Evolutionary conservation across 2,888 invertebrate species (phyloP).

Genomic region (Lasioglossum vierecki): DNA sequence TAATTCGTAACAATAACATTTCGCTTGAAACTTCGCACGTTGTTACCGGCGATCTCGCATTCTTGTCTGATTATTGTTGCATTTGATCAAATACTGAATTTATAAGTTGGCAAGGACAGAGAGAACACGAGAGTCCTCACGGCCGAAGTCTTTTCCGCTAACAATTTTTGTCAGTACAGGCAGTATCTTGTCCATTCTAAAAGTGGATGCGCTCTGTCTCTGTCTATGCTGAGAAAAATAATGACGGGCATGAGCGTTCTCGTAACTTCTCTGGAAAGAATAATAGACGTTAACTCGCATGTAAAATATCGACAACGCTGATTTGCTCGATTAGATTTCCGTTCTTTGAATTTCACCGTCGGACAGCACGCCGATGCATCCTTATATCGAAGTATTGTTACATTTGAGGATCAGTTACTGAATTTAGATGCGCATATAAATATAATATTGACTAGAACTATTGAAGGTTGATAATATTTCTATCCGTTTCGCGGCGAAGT

Average conservation of each 20-base stretch:
- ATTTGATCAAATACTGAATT: background rate
- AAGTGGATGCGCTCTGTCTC: too few species aligned
- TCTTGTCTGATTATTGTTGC: constrained; percentile 9
- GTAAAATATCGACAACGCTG: background rate
- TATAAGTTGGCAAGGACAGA: too few species aligned
- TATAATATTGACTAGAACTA: constrained; percentile 23
- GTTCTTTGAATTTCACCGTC: background rate
- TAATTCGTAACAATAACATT: background rate
- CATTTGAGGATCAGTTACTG: constrained; percentile 15
- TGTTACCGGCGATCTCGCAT: constrained; percentile 26
- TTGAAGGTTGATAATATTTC: constrained; percentile 22
- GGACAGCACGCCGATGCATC: background rate
- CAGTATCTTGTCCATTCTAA: too few species aligned
- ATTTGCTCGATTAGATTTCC: background rate
- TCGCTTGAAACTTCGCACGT: background rate
- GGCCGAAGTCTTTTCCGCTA: too few species aligned
- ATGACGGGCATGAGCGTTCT: too few species aligned
- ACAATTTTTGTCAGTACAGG: too few species aligned
- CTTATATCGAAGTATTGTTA: constrained; percentile 20
- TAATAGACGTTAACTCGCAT: background rate
- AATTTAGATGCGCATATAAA: constrained; percentile 21
- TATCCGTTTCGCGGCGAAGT: constrained; percentile 17
- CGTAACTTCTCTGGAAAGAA: too few species aligned
- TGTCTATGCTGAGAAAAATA: too few species aligned
- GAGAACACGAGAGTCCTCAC: too few species aligned